These are phyloP conservation scores for Trissonchulus latispiculum DNA, from an alignment of 2,888 invertebrate genomes.

Conservation along the genomic window DNA sequence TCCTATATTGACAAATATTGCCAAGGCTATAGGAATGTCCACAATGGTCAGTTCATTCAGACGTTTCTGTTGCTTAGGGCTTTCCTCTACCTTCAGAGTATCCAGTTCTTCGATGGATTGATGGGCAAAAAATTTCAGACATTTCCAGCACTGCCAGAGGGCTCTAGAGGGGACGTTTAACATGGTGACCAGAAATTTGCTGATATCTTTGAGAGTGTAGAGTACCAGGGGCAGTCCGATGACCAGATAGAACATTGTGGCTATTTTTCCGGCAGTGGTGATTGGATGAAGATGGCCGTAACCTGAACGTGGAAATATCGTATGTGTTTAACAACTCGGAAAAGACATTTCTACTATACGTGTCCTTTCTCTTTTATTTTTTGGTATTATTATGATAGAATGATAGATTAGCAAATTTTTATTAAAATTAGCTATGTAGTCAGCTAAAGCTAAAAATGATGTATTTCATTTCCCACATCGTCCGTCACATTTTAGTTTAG, in stretches of 20 bases:
- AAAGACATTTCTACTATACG: too few relatives aligned
- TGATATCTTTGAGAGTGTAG: constrained; percentile 11
- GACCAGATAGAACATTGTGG: constrained; percentile 14
- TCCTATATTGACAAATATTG: constrained; percentile 9
- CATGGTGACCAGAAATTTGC: background rate
- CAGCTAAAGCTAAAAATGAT: too few relatives aligned
- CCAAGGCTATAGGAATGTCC: constrained; percentile 13
- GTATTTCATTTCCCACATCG: too few relatives aligned
- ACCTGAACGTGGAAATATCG: too few relatives aligned
- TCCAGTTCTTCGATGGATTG: constrained; percentile 10
- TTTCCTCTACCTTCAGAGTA: background rate
- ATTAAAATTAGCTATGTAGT: too few relatives aligned
- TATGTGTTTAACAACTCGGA: too few relatives aligned
- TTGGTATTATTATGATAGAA: too few relatives aligned
- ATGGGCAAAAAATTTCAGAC: constrained; percentile 10
- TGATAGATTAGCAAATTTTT: too few relatives aligned
- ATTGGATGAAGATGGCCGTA: constrained; percentile 12
- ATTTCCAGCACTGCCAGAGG: background rate
- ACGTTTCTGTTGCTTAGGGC: constrained; percentile 1
- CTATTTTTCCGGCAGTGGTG: constrained; percentile 6
- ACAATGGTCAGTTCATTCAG: constrained; percentile 10
- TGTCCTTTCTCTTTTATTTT: too few relatives aligned
- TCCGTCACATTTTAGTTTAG: too few relatives aligned
- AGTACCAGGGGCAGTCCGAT: constrained; percentile 8
- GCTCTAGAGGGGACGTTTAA: background rate